These are phyloP conservation scores for Agelastica alni DNA, from an alignment of 2,888 invertebrate genomes.

Conservation along the genomic window DNA sequence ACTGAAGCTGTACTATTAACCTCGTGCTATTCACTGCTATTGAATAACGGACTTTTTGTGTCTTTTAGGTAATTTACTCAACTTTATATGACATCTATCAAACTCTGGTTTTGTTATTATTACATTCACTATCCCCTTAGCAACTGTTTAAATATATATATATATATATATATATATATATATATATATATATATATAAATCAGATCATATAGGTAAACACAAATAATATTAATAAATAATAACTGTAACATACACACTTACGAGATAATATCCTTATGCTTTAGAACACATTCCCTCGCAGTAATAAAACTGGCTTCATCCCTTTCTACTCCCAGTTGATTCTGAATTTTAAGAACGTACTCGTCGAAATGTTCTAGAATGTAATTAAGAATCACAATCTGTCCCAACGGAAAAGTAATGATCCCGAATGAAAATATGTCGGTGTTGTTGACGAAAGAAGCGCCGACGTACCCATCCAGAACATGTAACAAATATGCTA, in stretches of 20 bases:
- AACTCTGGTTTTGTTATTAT: too few species aligned
- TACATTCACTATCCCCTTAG: too few species aligned
- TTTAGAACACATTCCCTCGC: slow-evolving; percentile 27
- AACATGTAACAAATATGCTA: slow-evolving; percentile 33
- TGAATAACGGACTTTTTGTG: too few species aligned
- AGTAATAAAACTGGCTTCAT: slow-evolving; percentile 30
- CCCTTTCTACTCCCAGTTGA: slow-evolving; percentile 12
- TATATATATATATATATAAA: not conserved
- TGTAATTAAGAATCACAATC: slow-evolving; percentile 33
- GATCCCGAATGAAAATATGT: slow-evolving; percentile 36
- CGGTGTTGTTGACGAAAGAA: slow-evolving; percentile 36
- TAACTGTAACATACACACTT: slow-evolving; percentile 12
- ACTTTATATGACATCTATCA: too few species aligned
- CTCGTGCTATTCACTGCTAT: too few species aligned
- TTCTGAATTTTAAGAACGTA: slow-evolving; percentile 25
- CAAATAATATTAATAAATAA: too few species aligned
- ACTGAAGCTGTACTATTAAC: too few species aligned
- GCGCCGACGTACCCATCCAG: slow-evolving; percentile 35
- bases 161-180: too few species aligned
- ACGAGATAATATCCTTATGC: slow-evolving; percentile 27
- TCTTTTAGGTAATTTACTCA: too few species aligned
- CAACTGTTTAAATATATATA: too few species aligned
- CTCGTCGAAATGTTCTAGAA: slow-evolving; percentile 32
- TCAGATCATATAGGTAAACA: too few species aligned
- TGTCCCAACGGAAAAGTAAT: slow-evolving; percentile 38